A percentile compares a stretch with the other conserved stretches of the same genome.
Conservation (phyloP, 2,888 invertebrate genomes). For the Brenthis hecate region DNA sequence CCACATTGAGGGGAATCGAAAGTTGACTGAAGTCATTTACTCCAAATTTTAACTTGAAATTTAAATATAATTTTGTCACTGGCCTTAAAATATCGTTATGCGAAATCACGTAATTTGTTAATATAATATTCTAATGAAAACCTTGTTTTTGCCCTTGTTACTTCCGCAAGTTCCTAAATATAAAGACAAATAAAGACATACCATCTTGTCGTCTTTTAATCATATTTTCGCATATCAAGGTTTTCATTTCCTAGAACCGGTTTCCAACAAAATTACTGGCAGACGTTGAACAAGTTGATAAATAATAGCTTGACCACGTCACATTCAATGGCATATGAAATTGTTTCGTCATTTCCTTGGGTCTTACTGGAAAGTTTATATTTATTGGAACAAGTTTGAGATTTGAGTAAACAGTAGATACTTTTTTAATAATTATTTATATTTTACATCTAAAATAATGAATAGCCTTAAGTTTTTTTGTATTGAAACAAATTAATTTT, state of each 20-base stretch:
- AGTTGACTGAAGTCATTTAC: no score
- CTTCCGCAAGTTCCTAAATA: not conserved
- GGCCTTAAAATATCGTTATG: no score
- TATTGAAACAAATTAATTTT: no score
- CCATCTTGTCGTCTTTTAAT: not conserved
- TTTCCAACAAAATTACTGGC: constrained; percentile 5
- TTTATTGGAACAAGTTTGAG: constrained; percentile 10
- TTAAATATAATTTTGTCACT: no score
- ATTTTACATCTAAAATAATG: not conserved
- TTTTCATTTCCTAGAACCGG: constrained; percentile 14
- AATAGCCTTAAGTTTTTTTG: not conserved
- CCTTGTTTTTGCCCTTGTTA: not conserved
- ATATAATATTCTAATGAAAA: no score
- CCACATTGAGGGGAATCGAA: no score
- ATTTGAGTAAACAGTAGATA: constrained; percentile 5
- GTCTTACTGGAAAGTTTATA: not conserved
- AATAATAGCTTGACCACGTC: constrained; percentile 14
- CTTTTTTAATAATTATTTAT: not conserved
- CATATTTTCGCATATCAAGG: constrained; percentile 4
- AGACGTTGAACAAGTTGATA: constrained; percentile 4
- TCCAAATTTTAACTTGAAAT: no score
- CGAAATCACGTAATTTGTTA: no score
- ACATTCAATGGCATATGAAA: constrained; percentile 16
- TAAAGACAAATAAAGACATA: not conserved
- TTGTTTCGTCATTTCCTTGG: constrained; percentile 9